Conservation (phyloP, 53 echinoderm and acorn worm species). For the Henricia sp. region DNA sequence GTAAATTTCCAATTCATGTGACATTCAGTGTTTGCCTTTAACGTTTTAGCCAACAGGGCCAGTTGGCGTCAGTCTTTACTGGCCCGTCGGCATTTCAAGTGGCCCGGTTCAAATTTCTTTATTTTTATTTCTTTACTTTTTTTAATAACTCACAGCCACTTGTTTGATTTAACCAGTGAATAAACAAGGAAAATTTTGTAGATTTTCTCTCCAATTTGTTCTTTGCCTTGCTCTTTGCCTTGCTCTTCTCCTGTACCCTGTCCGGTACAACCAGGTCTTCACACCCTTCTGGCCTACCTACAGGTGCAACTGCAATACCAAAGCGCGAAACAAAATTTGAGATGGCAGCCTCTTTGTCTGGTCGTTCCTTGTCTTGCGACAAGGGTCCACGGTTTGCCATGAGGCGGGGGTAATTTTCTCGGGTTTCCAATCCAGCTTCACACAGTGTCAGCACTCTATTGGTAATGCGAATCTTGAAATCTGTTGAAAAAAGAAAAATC, state of each 20-base stretch:
- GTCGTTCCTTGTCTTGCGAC: background rate
- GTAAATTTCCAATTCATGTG: no score
- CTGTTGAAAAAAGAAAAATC: background rate
- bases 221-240: background rate
- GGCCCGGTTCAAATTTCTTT: no score
- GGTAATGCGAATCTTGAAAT: constrained; percentile 1
- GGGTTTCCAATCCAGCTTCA: background rate
- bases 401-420: constrained; percentile 18
- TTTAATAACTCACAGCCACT: no score
- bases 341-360: constrained; percentile 27
- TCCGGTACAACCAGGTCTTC: constrained; percentile 10
- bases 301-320: constrained; percentile 8
- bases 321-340: constrained; percentile 31
- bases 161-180: no score
- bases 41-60: no score
- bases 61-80: no score
- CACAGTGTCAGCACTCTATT: constrained; percentile 8
- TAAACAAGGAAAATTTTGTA: no score
- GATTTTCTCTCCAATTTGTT: no score
- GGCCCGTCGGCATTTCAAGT: no score
- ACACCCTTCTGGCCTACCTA: constrained; percentile 22
- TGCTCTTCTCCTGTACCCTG: background rate
- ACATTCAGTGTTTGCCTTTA: no score
- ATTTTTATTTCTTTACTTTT: no score
- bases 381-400: constrained; percentile 19